Evolutionary conservation across 1,140 invertebrate genomes (phyloP).

Genomic region (Dendrolimus kikuchii): DNA sequence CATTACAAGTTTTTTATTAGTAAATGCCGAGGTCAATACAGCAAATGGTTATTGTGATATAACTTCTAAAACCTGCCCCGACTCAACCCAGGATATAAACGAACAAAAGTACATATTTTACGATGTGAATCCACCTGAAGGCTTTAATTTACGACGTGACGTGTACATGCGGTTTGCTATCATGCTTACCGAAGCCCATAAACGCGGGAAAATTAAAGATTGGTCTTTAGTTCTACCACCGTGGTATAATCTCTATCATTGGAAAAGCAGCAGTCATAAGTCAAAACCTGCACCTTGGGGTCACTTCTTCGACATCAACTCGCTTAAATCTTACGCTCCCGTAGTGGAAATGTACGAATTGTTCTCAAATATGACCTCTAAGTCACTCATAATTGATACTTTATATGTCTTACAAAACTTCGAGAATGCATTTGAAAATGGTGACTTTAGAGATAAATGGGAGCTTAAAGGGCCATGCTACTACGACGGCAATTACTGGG

Average conservation of each 20-base stretch:
- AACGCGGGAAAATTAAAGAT: conserved; percentile 60
- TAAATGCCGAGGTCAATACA: conserved; percentile 10
- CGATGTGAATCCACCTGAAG: conserved; percentile 95
- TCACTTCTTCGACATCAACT: conserved; percentile 89
- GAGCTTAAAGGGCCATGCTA: conserved; percentile 73
- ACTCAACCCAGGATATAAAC: background rate
- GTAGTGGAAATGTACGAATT: conserved; percentile 92
- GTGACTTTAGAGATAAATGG: conserved; percentile 88
- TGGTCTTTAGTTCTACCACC: conserved; percentile 87
- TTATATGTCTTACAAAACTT: conserved; percentile 91
- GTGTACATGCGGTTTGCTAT: conserved; percentile 95
- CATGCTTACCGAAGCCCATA: conserved; percentile 79
- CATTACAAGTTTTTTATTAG: conserved; percentile 10
- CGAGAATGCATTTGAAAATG: conserved; percentile 86
- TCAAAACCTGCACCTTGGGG: conserved; percentile 80
- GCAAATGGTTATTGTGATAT: conserved; percentile 26
- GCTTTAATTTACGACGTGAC: conserved; percentile 96
- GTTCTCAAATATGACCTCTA: conserved; percentile 63
- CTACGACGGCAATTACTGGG: conserved; percentile 63
- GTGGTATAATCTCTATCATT: conserved; percentile 93
- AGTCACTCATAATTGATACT: conserved; percentile 76
- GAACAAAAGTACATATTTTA: conserved; percentile 79
- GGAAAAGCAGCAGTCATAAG: conserved; percentile 78
- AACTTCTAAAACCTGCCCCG: conserved; percentile 13
- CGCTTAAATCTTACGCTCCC: conserved; percentile 85